These are phyloP conservation scores for Goniozus legneri DNA, from an alignment of 1,140 invertebrate genomes.

Conservation along the genomic window DNA sequence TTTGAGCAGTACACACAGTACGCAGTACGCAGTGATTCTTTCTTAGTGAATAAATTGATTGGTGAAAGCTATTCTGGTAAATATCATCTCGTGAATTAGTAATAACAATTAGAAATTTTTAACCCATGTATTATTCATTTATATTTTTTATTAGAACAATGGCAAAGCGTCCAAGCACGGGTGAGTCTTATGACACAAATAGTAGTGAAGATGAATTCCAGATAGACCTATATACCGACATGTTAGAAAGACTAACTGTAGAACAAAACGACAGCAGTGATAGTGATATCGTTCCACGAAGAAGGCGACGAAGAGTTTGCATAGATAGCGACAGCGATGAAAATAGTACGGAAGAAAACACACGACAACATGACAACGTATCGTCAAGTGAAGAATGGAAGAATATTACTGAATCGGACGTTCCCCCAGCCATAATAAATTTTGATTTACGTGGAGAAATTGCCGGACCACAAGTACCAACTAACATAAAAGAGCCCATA, in stretches of 20 bases:
- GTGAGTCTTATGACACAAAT: slow-evolving; percentile 4
- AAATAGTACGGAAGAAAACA: slow-evolving; percentile 5
- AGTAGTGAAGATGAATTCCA: slow-evolving; percentile 6
- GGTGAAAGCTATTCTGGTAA: slow-evolving; percentile 10
- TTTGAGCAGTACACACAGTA: slow-evolving; percentile 3
- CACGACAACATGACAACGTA: not conserved
- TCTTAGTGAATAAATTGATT: slow-evolving; percentile 4
- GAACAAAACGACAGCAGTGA: slow-evolving; percentile 4
- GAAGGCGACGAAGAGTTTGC: not conserved
- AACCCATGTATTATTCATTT: slow-evolving; percentile 8
- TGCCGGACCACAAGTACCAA: not conserved
- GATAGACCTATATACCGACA: slow-evolving; percentile 8
- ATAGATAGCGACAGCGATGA: slow-evolving; percentile 5
- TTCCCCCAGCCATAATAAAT: slow-evolving; percentile 7
- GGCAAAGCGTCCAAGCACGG: slow-evolving; percentile 5
- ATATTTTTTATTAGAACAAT: slow-evolving; percentile 12
- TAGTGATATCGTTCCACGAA: slow-evolving; percentile 7
- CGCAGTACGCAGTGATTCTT: slow-evolving; percentile 3
- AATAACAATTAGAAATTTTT: slow-evolving; percentile 13
- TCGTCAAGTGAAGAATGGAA: slow-evolving; percentile 9
- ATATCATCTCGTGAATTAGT: slow-evolving; percentile 9
- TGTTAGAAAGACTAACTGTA: slow-evolving; percentile 2
- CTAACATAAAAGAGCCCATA: not conserved
- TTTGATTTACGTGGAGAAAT: not conserved
- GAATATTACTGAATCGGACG: slow-evolving; percentile 1